Evolutionary conservation across 2,888 invertebrate species (phyloP).

Genomic region (Steinernema hermaphroditum): DNA sequence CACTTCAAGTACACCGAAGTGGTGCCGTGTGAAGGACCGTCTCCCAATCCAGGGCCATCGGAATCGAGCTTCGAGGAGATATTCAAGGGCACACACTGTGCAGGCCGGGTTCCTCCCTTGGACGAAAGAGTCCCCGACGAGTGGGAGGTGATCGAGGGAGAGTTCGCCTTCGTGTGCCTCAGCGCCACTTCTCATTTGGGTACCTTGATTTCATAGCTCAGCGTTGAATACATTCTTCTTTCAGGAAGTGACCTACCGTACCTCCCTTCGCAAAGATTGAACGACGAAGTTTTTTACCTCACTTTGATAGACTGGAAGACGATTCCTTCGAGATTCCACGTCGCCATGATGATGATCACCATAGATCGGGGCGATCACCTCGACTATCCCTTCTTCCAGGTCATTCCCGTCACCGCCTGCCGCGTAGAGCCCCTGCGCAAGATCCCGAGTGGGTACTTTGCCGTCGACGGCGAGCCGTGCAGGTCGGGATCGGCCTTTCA

Average conservation of each 20-base stretch:
- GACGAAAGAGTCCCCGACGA: conserved; percentile 43
- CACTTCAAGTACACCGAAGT: conserved; percentile 47
- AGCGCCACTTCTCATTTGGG: conserved; percentile 17
- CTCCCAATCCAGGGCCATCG: not conserved
- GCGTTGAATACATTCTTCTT: too few relatives aligned
- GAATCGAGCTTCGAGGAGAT: conserved; percentile 34
- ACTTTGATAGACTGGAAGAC: conserved; percentile 46
- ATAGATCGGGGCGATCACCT: conserved; percentile 46
- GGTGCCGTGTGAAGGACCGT: not conserved
- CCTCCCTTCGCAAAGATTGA: conserved; percentile 42
- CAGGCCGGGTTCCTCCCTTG: conserved; percentile 39
- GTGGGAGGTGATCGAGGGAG: conserved; percentile 51
- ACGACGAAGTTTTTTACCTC: conserved; percentile 45
- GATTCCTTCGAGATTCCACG: conserved; percentile 41
- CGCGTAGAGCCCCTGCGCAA: conserved; percentile 43
- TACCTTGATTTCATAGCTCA: not conserved
- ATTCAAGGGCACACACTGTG: conserved; percentile 33
- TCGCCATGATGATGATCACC: conserved; percentile 43
- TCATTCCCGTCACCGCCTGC: conserved; percentile 49
- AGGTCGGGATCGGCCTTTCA: conserved; percentile 42
- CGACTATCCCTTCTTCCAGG: conserved; percentile 45
- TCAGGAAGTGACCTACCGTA: conserved; percentile 47
- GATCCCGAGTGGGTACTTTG: conserved; percentile 39
- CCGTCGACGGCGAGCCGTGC: conserved; percentile 48
- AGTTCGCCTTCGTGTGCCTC: conserved; percentile 39